These are phyloP conservation scores for Idaea dimidiata DNA, from an alignment of 2,888 invertebrate genomes.

Conservation along the genomic window DNA sequence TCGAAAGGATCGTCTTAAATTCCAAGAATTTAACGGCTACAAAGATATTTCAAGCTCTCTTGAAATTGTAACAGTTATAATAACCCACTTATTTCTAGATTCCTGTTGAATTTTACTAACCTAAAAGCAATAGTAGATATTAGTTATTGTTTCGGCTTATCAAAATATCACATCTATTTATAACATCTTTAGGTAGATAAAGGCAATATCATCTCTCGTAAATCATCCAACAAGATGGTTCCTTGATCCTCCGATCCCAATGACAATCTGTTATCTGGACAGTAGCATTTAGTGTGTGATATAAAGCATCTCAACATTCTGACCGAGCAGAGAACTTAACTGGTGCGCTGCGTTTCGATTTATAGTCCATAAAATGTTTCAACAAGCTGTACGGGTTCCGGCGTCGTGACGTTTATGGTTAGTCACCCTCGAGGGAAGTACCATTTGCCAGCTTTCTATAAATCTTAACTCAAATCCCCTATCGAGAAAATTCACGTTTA, in stretches of 20 bases:
- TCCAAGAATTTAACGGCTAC: too few relatives aligned
- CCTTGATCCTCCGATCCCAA: background rate
- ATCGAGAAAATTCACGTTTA: conserved; percentile 7
- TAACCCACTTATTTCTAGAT: too few relatives aligned
- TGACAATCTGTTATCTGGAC: conserved; percentile 1
- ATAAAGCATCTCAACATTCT: conserved; percentile 27
- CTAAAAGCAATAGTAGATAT: too few relatives aligned
- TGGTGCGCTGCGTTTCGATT: conserved; percentile 50
- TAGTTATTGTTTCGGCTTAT: too few relatives aligned
- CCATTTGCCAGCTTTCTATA: conserved; percentile 40
- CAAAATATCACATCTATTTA: too few relatives aligned
- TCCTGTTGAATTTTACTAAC: too few relatives aligned
- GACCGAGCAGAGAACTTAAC: conserved; percentile 53
- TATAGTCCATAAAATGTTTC: conserved; percentile 68
- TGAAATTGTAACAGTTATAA: too few relatives aligned
- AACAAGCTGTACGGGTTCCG: conserved; percentile 57
- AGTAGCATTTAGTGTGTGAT: background rate
- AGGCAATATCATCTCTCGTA: background rate
- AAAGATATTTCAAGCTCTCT: too few relatives aligned
- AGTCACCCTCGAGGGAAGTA: conserved; percentile 40
- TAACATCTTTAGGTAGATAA: background rate
- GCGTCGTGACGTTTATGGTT: conserved; percentile 59
- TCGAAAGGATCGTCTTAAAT: too few relatives aligned
- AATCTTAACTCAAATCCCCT: conserved; percentile 21
- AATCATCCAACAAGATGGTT: background rate